Evolutionary conservation across 2,888 invertebrate genomes (phyloP).

Genomic region (Pollenia angustigena): DNA sequence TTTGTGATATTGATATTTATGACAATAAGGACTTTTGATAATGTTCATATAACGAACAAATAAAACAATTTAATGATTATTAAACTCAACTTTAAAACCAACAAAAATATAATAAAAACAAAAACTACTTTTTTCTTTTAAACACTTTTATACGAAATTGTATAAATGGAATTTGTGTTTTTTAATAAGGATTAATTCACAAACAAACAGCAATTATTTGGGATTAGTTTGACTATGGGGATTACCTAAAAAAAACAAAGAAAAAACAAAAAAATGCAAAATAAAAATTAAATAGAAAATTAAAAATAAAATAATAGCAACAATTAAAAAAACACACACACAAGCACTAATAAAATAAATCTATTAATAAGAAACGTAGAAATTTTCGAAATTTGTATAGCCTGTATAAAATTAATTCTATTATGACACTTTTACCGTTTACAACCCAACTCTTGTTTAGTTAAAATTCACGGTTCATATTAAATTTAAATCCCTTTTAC

Average conservation of each 20-base stretch:
- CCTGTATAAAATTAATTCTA: no score
- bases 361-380: neutral
- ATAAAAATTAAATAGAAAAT: conserved; percentile 52
- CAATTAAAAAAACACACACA: conserved; percentile 50
- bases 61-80: conserved; percentile 37
- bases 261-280: conserved; percentile 73
- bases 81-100: conserved; percentile 69
- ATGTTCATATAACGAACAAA: conserved; percentile 47
- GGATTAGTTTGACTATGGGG: conserved; percentile 84
- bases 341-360: conserved; percentile 53
- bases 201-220: conserved; percentile 80
- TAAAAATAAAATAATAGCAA: conserved; percentile 35
- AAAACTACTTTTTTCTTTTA: conserved; percentile 62
- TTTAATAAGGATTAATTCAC: conserved; percentile 31
- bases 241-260: conserved; percentile 81
- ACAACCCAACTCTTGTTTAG: no score
- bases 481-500: no score
- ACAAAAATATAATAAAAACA: conserved; percentile 72
- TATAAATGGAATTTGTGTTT: conserved; percentile 27
- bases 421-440: no score
- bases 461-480: no score
- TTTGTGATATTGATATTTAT: conserved; percentile 32
- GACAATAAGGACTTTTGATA: conserved; percentile 28
- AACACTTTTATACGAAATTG: conserved; percentile 73
- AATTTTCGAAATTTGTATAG: no score